These are phyloP conservation scores for Micromesistius poutassou DNA, from an alignment of 2,797 vertebrate genomes.

Conservation along the genomic window DNA sequence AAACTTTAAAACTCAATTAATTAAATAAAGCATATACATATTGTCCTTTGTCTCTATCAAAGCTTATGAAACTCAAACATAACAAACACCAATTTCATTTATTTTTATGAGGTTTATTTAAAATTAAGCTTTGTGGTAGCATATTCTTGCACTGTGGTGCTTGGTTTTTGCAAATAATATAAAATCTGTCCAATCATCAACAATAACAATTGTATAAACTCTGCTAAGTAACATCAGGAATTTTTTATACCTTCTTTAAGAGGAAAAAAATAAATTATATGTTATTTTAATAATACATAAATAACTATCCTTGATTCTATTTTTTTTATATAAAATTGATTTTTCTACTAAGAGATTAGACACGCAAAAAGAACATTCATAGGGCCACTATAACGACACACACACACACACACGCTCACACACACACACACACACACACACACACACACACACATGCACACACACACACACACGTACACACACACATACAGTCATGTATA, in stretches of 20 bases:
- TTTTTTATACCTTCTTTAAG: slow-evolving; percentile 62
- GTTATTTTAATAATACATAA: slow-evolving; percentile 75
- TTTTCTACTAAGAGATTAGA: slow-evolving; percentile 58
- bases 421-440: slow-evolving; percentile 17
- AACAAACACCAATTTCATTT: slow-evolving; percentile 16
- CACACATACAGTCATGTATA: slow-evolving; percentile 17
- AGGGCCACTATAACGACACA: slow-evolving; percentile 31
- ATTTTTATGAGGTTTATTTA: slow-evolving; percentile 63
- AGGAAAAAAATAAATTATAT: slow-evolving; percentile 76
- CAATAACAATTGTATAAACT: slow-evolving; percentile 65
- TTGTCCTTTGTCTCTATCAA: not conserved
- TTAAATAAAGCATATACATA: not conserved
- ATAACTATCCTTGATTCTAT: slow-evolving; percentile 67
- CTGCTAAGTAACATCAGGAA: slow-evolving; percentile 58
- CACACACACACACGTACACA: slow-evolving; percentile 14
- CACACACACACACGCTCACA: slow-evolving; percentile 18
- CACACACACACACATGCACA: slow-evolving; percentile 22
- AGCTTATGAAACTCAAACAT: not conserved
- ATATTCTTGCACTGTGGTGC: slow-evolving; percentile 47
- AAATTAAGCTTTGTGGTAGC: slow-evolving; percentile 58
- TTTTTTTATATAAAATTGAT: slow-evolving; percentile 65
- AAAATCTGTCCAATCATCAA: slow-evolving; percentile 44
- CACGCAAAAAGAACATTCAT: slow-evolving; percentile 36
- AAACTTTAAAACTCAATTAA: not conserved
- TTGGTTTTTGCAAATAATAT: slow-evolving; percentile 43